These are phyloP conservation scores for Lonchura striata DNA, from an alignment of 2,113 vertebrate species.

Conservation along the genomic window DNA sequence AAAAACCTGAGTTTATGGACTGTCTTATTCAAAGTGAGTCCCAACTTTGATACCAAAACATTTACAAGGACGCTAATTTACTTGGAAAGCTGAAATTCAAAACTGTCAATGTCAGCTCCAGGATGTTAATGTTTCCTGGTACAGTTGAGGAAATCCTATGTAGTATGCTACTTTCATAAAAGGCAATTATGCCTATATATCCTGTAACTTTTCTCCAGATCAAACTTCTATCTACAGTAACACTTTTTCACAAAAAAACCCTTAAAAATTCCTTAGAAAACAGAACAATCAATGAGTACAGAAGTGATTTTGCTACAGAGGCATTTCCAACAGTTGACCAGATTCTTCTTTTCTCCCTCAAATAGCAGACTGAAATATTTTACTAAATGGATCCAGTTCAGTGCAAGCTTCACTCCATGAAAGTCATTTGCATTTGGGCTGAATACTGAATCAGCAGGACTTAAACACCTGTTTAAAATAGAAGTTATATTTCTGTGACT, in stretches of 20 bases:
- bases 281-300: not conserved
- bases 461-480: slow-evolving; percentile 11
- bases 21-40: not conserved
- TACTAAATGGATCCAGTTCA: not conserved
- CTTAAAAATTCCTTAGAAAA: not conserved
- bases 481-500: not conserved
- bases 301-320: not conserved
- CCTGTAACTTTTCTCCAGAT: not conserved
- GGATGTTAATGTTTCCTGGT: not conserved
- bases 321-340: not conserved
- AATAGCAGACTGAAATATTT: not conserved
- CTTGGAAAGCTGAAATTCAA: not conserved
- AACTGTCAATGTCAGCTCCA: slow-evolving; percentile 1
- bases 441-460: not conserved
- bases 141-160: not conserved
- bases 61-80: not conserved
- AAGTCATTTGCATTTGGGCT: not conserved
- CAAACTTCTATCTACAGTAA: not conserved
- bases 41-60: not conserved
- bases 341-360: not conserved
- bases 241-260: not conserved
- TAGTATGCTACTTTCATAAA: not conserved
- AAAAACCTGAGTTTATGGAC: not conserved
- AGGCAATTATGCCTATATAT: not conserved
- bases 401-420: not conserved